Conservation (phyloP, 2,113 vertebrate genomes). For the Laterallus jamaicensis region DNA sequence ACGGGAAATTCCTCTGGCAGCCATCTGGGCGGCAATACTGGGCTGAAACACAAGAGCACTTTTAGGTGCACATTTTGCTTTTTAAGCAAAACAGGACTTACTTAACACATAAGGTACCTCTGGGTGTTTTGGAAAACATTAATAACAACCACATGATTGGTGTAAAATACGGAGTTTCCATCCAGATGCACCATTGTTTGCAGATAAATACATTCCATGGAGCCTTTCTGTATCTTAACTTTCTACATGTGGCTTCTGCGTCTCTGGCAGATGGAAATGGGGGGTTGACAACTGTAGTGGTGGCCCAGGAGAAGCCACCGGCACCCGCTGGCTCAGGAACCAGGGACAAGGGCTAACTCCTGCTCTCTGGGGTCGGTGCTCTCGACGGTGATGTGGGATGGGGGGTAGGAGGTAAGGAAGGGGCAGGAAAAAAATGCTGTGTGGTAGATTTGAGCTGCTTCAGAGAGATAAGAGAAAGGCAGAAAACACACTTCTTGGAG, state of each 20-base stretch:
- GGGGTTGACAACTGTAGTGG: neutral
- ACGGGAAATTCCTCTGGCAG: neutral
- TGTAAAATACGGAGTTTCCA: slow-evolving; percentile 36
- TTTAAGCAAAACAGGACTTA: neutral
- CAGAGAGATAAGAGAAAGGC: neutral
- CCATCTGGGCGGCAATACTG: neutral
- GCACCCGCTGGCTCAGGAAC: neutral
- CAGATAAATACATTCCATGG: slow-evolving; percentile 46
- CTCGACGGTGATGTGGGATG: rapidly evolving
- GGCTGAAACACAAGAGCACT: neutral
- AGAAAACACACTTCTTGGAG: neutral
- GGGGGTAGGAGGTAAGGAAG: neutral
- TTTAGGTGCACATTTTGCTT: neutral
- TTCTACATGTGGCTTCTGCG: neutral
- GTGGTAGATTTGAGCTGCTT: neutral
- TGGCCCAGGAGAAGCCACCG: neutral
- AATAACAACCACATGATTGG: slow-evolving; percentile 56
- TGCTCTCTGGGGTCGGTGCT: neutral
- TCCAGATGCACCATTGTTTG: slow-evolving; percentile 45
- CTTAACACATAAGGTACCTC: slow-evolving; percentile 23
- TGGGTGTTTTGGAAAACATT: slow-evolving; percentile 61
- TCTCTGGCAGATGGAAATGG: neutral
- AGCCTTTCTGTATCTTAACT: neutral
- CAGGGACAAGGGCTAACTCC: neutral
- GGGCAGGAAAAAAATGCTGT: neutral